Conservation (phyloP, 2,113 vertebrate species). For the Nothobranchius furzeri region DNA sequence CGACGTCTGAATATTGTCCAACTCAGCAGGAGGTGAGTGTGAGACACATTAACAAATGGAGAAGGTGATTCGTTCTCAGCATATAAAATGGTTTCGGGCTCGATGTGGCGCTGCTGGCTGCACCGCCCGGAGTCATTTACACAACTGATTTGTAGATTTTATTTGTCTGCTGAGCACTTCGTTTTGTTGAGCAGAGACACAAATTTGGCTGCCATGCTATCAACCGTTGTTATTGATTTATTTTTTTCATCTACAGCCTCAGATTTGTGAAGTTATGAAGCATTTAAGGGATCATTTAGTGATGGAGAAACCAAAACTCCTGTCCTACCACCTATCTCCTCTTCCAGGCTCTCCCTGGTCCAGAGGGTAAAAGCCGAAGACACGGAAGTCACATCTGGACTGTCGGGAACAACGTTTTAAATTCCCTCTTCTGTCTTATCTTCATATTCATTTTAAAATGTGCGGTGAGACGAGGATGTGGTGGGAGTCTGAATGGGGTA, state of each 20-base stretch:
- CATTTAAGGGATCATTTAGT: too few relatives aligned
- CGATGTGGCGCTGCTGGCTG: not conserved
- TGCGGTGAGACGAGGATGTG: too few relatives aligned
- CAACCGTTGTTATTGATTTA: conserved; percentile 9
- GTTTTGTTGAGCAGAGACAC: conserved; percentile 67
- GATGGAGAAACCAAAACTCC: too few relatives aligned
- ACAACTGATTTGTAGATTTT: conserved; percentile 53
- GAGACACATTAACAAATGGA: conserved; percentile 60
- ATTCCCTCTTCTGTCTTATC: too few relatives aligned
- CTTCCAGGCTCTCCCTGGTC: too few relatives aligned
- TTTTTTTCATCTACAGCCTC: conserved; percentile 1
- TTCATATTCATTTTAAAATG: too few relatives aligned
- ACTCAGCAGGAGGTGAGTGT: conserved; percentile 54
- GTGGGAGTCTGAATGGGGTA: too few relatives aligned
- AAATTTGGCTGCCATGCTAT: conserved; percentile 14
- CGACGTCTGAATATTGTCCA: conserved; percentile 58
- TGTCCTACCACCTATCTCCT: too few relatives aligned
- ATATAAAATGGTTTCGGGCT: conserved; percentile 19
- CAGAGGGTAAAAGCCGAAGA: too few relatives aligned
- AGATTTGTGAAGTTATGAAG: conserved; percentile 1
- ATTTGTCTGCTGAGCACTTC: conserved; percentile 71
- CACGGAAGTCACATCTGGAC: too few relatives aligned
- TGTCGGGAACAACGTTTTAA: too few relatives aligned
- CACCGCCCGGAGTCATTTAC: conserved; percentile 29
- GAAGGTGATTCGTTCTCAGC: conserved; percentile 50